These are phyloP conservation scores for Lycocerus yunnanus DNA, from an alignment of 2,888 invertebrate genomes.

Conservation along the genomic window DNA sequence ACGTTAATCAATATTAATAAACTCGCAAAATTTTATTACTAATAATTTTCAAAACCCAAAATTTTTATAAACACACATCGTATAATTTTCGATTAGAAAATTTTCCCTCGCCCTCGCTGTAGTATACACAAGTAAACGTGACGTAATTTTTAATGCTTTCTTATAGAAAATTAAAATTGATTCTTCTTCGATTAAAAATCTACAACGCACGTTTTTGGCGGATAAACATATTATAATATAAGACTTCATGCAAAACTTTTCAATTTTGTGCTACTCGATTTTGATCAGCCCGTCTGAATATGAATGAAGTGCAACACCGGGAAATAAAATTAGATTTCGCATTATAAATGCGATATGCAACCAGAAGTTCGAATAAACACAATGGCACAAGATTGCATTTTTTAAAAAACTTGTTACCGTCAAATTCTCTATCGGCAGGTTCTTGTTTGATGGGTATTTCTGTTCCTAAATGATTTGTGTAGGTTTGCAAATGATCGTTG, in stretches of 20 bases:
- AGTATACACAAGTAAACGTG: slow-evolving; percentile 46
- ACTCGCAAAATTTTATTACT: slow-evolving; percentile 29
- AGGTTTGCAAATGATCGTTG: slow-evolving; percentile 17
- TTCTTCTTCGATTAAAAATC: slow-evolving; percentile 55
- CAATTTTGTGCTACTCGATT: slow-evolving; percentile 27
- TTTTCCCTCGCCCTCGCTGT: slow-evolving; percentile 33
- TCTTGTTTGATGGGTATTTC: slow-evolving; percentile 50
- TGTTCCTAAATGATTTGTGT: slow-evolving; percentile 18
- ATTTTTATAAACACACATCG: slow-evolving; percentile 7
- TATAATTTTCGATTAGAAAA: slow-evolving; percentile 35
- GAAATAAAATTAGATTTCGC: slow-evolving; percentile 25
- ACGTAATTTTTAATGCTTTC: slow-evolving; percentile 46
- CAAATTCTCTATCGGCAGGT: slow-evolving; percentile 48
- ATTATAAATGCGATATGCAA: slow-evolving; percentile 8
- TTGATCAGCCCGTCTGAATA: slow-evolving; percentile 20
- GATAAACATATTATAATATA: slow-evolving; percentile 49
- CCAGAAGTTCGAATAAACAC: not conserved
- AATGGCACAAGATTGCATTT: not conserved
- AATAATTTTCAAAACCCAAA: not conserved
- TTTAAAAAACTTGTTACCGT: slow-evolving; percentile 40
- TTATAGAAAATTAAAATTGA: slow-evolving; percentile 57
- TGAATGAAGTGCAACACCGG: slow-evolving; percentile 20
- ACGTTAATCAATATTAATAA: slow-evolving; percentile 54
- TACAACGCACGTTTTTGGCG: slow-evolving; percentile 46
- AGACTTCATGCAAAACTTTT: slow-evolving; percentile 34